These are phyloP conservation scores for Ispidina picta DNA, from an alignment of 2,797 vertebrate species.

Conservation along the genomic window DNA sequence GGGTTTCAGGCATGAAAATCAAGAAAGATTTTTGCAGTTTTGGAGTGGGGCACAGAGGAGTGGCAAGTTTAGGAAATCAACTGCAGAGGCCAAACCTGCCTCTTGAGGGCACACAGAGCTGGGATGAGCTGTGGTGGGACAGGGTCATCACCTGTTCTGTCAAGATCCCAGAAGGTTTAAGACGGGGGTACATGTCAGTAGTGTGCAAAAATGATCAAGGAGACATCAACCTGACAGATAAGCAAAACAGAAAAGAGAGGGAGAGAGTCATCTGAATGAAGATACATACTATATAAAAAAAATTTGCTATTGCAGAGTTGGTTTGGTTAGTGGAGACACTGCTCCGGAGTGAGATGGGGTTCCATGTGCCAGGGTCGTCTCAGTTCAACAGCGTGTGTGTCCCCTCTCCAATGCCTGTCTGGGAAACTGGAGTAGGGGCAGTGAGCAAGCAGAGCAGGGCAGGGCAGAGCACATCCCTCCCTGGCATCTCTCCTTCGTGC, in stretches of 20 bases:
- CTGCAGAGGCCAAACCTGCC: neutral
- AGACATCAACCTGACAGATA: neutral
- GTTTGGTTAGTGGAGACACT: neutral
- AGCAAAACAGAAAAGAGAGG: neutral
- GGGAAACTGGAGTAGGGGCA: neutral
- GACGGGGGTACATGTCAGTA: fast-evolving
- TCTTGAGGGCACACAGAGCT: neutral
- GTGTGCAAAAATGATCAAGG: neutral
- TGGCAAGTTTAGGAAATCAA: neutral
- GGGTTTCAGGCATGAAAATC: neutral
- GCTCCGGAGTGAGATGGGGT: neutral
- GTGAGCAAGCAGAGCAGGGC: neutral
- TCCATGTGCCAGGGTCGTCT: neutral
- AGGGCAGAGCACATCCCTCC: neutral
- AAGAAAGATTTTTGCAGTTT: neutral
- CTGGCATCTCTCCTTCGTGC: fast-evolving
- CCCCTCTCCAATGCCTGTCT: neutral
- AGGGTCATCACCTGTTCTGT: neutral
- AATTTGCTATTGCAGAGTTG: neutral
- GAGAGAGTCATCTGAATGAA: neutral
- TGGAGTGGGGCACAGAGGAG: neutral
- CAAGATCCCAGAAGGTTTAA: neutral
- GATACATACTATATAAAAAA: neutral
- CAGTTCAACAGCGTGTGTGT: neutral
- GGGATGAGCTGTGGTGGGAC: neutral